These are phyloP conservation scores for Isaurus tuberculatus DNA, from an alignment of 92 coral and sea anemone species.

Conservation along the genomic window DNA sequence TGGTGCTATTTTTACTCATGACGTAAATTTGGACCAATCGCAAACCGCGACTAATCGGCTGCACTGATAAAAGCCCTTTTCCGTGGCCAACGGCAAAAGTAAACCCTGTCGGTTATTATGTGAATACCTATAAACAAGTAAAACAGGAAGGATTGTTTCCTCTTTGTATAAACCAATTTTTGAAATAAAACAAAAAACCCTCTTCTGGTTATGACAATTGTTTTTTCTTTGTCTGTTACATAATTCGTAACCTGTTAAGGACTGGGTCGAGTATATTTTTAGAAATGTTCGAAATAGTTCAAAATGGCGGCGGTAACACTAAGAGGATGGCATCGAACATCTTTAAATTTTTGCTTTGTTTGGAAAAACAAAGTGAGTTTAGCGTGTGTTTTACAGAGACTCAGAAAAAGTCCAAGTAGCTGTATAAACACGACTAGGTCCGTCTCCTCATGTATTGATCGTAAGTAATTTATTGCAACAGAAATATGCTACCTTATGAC, in stretches of 20 bases:
- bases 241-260: background rate
- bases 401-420: background rate
- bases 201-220: background rate
- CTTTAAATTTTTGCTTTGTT: background rate
- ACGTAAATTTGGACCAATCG: constrained; percentile 45
- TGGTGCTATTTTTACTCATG: constrained; percentile 42
- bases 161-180: background rate
- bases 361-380: background rate
- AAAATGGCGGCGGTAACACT: constrained; percentile 40
- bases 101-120: background rate
- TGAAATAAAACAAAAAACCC: background rate
- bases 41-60: constrained; percentile 24
- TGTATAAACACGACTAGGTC: background rate
- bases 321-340: background rate
- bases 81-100: constrained; percentile 14
- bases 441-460: constrained; percentile 28
- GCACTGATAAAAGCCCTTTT: background rate
- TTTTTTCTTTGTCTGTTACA: background rate
- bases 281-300: too few species aligned
- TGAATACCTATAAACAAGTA: background rate
- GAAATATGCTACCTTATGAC: background rate
- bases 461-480: constrained; percentile 9
- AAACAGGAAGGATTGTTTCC: constrained; percentile 3
- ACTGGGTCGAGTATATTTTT: constrained; percentile 32
- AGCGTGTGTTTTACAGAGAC: background rate